phyloP scores from a whole-genome alignment of 1,140 invertebrate species.

The Akabosia matsudoensis region DNA sequence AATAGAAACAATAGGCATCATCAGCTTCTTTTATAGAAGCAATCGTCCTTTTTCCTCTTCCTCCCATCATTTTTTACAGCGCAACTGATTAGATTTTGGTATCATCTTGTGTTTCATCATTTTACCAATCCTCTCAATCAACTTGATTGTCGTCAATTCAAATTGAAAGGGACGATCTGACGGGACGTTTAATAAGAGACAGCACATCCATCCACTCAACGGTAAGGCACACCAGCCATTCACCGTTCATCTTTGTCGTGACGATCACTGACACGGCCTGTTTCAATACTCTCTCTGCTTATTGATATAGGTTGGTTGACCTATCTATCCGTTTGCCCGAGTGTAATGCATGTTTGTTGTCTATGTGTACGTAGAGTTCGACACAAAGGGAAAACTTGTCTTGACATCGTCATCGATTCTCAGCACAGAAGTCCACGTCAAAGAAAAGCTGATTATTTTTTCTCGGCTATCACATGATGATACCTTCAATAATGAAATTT shows the following conservation, averaged over 20 bases:
- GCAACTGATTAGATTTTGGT: no score
- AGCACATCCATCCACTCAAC: neutral
- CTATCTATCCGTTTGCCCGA: neutral
- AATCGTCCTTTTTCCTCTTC: no score
- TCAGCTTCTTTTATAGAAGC: no score
- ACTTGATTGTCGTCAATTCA: neutral
- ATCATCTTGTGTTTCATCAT: no score
- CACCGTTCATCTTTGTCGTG: neutral
- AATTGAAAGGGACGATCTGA: neutral
- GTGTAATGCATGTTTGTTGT: no score
- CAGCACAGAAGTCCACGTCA: neutral
- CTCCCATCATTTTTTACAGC: no score
- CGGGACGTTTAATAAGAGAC: neutral
- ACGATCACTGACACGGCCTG: neutral
- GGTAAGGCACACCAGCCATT: neutral
- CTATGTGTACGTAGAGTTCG: no score
- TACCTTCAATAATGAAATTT: neutral
- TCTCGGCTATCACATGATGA: neutral
- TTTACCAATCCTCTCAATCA: neutral
- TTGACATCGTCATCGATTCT: neutral
- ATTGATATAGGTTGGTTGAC: neutral
- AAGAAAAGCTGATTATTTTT: neutral
- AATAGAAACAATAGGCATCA: no score
- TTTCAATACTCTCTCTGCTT: neutral
- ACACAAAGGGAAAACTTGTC: no score